Evolutionary conservation across 2,113 vertebrate genomes (phyloP).

Genomic region (Strix uralensis): DNA sequence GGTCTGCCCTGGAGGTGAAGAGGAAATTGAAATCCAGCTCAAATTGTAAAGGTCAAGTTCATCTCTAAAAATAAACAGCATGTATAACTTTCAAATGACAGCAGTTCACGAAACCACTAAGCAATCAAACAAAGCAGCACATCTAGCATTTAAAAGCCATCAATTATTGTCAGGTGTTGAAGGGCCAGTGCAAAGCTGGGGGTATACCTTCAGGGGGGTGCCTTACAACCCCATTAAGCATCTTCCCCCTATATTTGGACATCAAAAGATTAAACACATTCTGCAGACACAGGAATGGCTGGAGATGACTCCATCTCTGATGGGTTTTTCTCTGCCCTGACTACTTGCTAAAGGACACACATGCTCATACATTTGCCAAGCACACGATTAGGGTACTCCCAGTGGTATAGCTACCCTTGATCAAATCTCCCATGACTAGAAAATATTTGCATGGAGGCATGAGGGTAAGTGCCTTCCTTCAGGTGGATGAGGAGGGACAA

Average conservation of each 20-base stretch:
- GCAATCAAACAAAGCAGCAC: background rate
- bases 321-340: background rate
- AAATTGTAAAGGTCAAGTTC: background rate
- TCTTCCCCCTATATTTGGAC: background rate
- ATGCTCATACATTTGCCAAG: background rate
- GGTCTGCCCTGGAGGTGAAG: background rate
- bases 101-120: accelerated
- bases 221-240: background rate
- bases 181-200: background rate
- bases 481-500: accelerated
- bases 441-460: background rate
- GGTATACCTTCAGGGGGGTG: background rate
- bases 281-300: background rate
- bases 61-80: background rate
- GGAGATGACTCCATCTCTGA: background rate
- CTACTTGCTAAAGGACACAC: background rate
- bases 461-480: background rate
- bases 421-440: background rate
- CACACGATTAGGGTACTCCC: background rate
- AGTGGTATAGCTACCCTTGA: background rate
- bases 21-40: background rate
- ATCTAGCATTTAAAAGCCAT: background rate
- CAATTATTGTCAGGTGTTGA: background rate
- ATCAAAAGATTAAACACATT: background rate
- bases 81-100: background rate